phyloP scores from a whole-genome alignment of 1,140 invertebrate species.

The Leptinotarsa texana region DNA sequence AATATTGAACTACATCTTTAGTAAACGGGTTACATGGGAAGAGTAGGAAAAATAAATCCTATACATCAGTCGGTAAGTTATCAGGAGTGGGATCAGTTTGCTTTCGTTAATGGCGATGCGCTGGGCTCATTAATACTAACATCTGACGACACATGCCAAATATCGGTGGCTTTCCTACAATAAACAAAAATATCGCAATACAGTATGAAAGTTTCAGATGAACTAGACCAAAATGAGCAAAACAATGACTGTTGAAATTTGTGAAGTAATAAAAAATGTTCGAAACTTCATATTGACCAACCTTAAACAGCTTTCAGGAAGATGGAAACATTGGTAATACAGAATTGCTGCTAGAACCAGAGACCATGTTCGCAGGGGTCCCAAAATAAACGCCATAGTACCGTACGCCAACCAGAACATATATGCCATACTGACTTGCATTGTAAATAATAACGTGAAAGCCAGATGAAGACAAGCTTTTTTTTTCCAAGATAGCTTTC shows the following conservation, averaged over 20 bases:
- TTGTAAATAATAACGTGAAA: conserved; percentile 63
- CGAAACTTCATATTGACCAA: conserved; percentile 43
- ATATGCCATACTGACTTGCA: conserved; percentile 75
- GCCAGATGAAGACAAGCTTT: conserved; percentile 57
- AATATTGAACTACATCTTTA: conserved; percentile 1
- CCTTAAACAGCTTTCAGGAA: conserved; percentile 60
- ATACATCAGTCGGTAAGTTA: not conserved
- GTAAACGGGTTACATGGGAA: not conserved
- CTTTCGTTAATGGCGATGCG: conserved; percentile 12
- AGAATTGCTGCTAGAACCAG: conserved; percentile 68
- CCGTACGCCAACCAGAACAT: conserved; percentile 84
- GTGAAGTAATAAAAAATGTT: not conserved
- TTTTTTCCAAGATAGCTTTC: conserved; percentile 46
- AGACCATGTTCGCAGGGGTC: conserved; percentile 81
- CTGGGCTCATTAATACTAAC: not conserved
- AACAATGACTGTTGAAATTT: not conserved
- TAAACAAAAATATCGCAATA: not conserved
- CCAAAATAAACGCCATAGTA: conserved; percentile 73
- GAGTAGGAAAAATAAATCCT: conserved; percentile 15
- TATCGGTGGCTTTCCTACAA: conserved; percentile 37
- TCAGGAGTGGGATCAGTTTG: not conserved
- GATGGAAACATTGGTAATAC: conserved; percentile 63
- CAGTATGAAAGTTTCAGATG: too few species aligned
- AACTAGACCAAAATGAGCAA: not conserved
- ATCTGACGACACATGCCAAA: conserved; percentile 28